Evolutionary conservation across 2,797 vertebrate species (phyloP).

Genomic region (Spinus pinus): DNA sequence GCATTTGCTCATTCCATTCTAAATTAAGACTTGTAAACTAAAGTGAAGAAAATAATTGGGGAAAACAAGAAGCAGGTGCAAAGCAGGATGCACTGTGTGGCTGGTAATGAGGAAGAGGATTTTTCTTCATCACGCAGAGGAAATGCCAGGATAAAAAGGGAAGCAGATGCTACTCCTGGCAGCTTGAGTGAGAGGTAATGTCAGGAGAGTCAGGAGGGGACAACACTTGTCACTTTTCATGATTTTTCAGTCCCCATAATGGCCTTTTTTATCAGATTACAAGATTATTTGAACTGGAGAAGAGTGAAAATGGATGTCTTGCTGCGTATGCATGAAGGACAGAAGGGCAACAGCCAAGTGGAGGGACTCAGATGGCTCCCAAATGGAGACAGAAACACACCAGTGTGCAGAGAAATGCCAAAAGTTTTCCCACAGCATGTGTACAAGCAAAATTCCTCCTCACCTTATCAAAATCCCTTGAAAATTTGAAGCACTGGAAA

Average conservation of each 20-base stretch:
- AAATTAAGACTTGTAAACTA: slow-evolving; percentile 28
- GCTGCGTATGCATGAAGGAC: background rate
- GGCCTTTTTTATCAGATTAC: background rate
- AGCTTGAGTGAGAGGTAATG: slow-evolving; percentile 39
- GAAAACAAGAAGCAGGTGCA: slow-evolving; percentile 38
- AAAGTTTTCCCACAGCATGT: background rate
- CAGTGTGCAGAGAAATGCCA: background rate
- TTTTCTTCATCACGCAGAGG: background rate
- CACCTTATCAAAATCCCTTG: background rate
- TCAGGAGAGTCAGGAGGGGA: slow-evolving; percentile 21
- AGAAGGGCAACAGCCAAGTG: background rate
- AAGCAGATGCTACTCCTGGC: slow-evolving; percentile 55
- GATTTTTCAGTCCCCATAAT: background rate
- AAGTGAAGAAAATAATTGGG: background rate
- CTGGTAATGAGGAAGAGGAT: slow-evolving; percentile 44
- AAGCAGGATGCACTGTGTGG: background rate
- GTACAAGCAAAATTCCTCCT: background rate
- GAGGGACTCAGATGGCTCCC: background rate
- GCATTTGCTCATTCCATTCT: background rate
- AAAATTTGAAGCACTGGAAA: background rate
- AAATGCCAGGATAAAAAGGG: slow-evolving; percentile 19
- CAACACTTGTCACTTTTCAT: background rate
- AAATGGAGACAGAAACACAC: background rate
- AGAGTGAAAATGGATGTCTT: background rate
- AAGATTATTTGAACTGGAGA: background rate